phyloP scores from a whole-genome alignment of 2,797 vertebrate species.

The Microhierax caerulescens region DNA sequence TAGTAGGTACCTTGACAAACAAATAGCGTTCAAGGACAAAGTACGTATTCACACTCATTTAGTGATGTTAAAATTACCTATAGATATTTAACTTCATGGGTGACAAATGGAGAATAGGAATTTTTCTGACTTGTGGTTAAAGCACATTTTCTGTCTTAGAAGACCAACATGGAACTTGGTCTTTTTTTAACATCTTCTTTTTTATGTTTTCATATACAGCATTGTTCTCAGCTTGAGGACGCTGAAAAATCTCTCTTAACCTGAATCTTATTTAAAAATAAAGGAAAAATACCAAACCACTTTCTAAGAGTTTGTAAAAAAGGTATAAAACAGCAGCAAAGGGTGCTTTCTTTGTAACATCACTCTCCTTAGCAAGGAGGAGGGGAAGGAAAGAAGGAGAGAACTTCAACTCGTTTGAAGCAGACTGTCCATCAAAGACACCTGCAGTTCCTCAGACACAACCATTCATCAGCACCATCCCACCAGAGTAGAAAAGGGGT shows the following conservation, averaged over 20 bases:
- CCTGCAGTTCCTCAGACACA: background rate
- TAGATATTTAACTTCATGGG: background rate
- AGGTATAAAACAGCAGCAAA: background rate
- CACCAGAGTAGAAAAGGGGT: background rate
- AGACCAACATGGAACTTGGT: background rate
- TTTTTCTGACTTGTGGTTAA: background rate
- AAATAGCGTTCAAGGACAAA: conserved; percentile 19
- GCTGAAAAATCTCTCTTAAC: background rate
- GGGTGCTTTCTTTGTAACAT: background rate
- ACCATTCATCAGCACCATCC: background rate
- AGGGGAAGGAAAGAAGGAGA: background rate
- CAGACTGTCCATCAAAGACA: background rate
- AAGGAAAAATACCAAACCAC: background rate
- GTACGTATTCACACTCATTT: background rate
- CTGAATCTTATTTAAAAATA: background rate
- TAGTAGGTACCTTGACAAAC: background rate
- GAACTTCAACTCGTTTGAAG: background rate
- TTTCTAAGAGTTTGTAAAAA: background rate
- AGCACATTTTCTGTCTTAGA: background rate
- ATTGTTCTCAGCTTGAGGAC: background rate
- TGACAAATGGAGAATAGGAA: background rate
- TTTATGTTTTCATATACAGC: background rate
- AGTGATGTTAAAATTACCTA: background rate
- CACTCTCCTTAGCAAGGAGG: background rate
- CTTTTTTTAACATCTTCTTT: background rate